Base-by-base conservation (phyloP, 2,113 vertebrate genomes). In the Tapirus terrestris region DNA sequence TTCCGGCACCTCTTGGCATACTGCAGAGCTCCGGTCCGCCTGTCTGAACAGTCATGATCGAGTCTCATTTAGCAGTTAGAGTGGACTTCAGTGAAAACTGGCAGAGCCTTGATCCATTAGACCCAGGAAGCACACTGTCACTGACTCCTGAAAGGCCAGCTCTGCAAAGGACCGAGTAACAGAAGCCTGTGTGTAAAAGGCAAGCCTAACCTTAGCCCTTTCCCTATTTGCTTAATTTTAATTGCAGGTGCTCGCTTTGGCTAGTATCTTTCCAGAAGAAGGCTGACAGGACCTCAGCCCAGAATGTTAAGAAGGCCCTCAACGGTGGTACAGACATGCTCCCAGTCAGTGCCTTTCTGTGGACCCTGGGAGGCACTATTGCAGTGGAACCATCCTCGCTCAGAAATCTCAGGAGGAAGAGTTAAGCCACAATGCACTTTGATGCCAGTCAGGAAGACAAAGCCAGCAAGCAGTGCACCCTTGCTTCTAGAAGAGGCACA, bases 171-270 rank as follows among this genome's bases (percentile, higher is more conserved):
- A 8, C 84, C 14, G 27, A 86, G 96, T 51, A 92, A 95, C 53
- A 48, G 91, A 63, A 97, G 96, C 75, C 89, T 65, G 85, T 61
- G 94, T 94, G 73, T 96, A 95, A 97, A 96, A 98, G 97, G 98
- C 56, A 92, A 75, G 94, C 81, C 94, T 61, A 96, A 81, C 98
- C 94, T 92, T 68, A 85, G 88, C 89, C 83, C 63, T 97, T 95
- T 68, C 96, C 93, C 98, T 94, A 95, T 76, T 88, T 92, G 93
- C 98, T 93, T 90, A 92, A 97, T 97, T 98, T 95, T 95, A 97
- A 98, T 88, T 67, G 84, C 82, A 93, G 97, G 89, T 95, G 97
- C 97, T 96, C 88, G 94, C 94, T 97, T 72, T 10, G 94, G 91
- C 90, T 73, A 10, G 89, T 96, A 90, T 88, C 77, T 91, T 96